Percentiles rank a stretch among this genome's conserved stretches.
Conservation (phyloP, 2,888 invertebrate species). For the Melipona beecheii region DNA sequence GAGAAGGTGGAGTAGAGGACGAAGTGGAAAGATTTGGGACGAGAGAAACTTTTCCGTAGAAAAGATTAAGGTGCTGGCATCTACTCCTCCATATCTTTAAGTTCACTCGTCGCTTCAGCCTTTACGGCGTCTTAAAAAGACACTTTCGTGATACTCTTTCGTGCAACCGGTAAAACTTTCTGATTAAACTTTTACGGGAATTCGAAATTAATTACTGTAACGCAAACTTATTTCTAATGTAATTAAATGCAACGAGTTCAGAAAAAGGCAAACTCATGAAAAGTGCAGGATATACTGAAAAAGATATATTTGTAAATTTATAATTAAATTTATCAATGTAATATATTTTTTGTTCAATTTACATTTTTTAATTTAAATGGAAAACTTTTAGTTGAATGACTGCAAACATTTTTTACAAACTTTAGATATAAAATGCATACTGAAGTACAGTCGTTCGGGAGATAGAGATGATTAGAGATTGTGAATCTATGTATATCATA, state of each 20-base stretch:
- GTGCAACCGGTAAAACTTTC: constrained; percentile 57
- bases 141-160: constrained; percentile 52
- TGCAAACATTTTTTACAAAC: background rate
- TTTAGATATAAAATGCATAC: background rate
- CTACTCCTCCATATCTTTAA: constrained; percentile 73
- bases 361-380: background rate
- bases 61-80: constrained; percentile 73
- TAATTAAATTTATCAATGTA: background rate
- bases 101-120: constrained; percentile 71
- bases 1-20: constrained; percentile 19
- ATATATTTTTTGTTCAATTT: background rate
- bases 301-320: background rate
- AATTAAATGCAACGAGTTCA: constrained; percentile 57
- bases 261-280: background rate
- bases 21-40: constrained; percentile 69
- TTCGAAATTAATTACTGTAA: constrained; percentile 69
- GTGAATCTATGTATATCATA: background rate
- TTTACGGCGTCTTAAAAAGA: constrained; percentile 69
- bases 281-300: background rate
- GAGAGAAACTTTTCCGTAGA: constrained; percentile 68
- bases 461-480: background rate
- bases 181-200: constrained; percentile 69
- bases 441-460: background rate
- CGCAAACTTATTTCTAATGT: constrained; percentile 59
- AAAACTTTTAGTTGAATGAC: background rate